phyloP scores from a whole-genome alignment of 2,888 invertebrate genomes.

The Atrina japonica region DNA sequence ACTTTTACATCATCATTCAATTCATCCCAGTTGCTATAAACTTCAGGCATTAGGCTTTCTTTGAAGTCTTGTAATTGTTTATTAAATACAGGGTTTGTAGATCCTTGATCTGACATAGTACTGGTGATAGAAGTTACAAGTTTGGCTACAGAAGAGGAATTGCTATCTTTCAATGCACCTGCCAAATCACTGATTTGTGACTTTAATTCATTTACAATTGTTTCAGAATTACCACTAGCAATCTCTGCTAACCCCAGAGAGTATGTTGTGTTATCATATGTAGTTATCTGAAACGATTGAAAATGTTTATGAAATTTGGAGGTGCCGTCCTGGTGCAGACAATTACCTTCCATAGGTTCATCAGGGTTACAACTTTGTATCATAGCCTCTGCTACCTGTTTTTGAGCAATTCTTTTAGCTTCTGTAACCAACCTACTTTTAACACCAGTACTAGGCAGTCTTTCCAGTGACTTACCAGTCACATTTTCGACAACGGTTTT shows the following conservation, averaged over 20 bases:
- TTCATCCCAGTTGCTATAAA: slow-evolving; percentile 26
- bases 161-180: not conserved
- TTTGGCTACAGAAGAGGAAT: not conserved
- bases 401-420: slow-evolving; percentile 31
- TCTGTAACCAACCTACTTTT: slow-evolving; percentile 34
- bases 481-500: slow-evolving; percentile 22
- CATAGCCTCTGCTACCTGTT: slow-evolving; percentile 32
- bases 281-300: slow-evolving; percentile 40
- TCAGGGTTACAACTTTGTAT: not conserved
- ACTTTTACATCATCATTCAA: not conserved
- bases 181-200: not conserved
- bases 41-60: slow-evolving; percentile 32
- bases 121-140: slow-evolving; percentile 28
- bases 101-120: slow-evolving; percentile 45
- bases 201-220: slow-evolving; percentile 20
- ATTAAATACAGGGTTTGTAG: slow-evolving; percentile 29
- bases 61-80: slow-evolving; percentile 11
- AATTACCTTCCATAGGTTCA: slow-evolving; percentile 5
- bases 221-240: slow-evolving; percentile 24
- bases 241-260: slow-evolving; percentile 32
- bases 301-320: slow-evolving; percentile 43
- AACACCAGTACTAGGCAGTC: slow-evolving; percentile 39
- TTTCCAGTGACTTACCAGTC: slow-evolving; percentile 25
- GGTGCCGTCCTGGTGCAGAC: slow-evolving; percentile 43
- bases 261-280: slow-evolving; percentile 19